phyloP scores from a whole-genome alignment of 2,797 vertebrate genomes.

The Ptychadena robeensis region DNA sequence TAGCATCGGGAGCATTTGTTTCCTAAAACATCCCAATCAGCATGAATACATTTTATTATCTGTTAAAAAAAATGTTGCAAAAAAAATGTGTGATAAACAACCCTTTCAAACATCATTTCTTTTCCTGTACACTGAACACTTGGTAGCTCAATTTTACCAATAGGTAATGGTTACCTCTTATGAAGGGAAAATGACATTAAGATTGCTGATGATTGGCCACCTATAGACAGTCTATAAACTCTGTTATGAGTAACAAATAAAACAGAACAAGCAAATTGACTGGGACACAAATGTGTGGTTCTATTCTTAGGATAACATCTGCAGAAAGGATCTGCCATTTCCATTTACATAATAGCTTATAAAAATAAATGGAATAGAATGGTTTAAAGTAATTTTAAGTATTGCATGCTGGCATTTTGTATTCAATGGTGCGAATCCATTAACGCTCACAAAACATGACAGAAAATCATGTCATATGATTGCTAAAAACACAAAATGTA shows the following conservation, averaged over 20 bases:
- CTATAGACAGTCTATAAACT: neutral
- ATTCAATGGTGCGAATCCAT: neutral
- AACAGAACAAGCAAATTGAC: neutral
- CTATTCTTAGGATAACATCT: slow-evolving; percentile 6
- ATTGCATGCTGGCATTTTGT: neutral
- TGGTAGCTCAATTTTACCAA: neutral
- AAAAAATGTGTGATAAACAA: neutral
- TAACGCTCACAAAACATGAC: neutral
- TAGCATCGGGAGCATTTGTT: neutral
- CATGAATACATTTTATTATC: too few relatives aligned
- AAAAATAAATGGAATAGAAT: slow-evolving; percentile 1
- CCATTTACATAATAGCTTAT: slow-evolving; percentile 4
- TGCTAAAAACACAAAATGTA: neutral
- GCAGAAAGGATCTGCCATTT: neutral
- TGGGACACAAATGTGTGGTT: neutral
- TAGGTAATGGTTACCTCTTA: neutral
- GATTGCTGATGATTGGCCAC: neutral
- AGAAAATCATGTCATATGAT: neutral
- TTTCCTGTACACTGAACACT: neutral
- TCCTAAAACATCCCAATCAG: neutral
- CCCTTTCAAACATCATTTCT: neutral
- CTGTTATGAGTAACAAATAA: neutral
- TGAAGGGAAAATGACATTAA: neutral
- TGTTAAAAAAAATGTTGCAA: neutral
- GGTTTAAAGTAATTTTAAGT: neutral